Evolutionary conservation across 2,113 vertebrate genomes (phyloP).

Genomic region (Anolis carolinensis): DNA sequence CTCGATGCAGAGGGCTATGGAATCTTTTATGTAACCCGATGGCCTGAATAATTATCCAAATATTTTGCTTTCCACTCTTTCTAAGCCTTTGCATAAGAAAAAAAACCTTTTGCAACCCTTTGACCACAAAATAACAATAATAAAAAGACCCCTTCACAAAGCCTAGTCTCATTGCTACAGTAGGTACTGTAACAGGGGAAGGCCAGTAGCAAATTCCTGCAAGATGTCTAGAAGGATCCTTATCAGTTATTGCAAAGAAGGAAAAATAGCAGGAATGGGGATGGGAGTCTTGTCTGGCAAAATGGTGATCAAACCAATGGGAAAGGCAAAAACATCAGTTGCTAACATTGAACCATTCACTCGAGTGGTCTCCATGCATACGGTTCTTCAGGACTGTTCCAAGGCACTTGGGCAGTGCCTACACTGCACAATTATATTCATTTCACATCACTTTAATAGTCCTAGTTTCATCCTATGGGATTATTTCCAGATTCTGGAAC

Average conservation of each 20-base stretch:
- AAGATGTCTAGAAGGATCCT: neutral
- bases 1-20: conserved; percentile 90
- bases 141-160: conserved; percentile 68
- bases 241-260: conserved; percentile 5
- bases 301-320: neutral
- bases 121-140: conserved; percentile 78
- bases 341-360: neutral
- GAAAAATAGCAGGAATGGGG: neutral
- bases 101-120: conserved; percentile 74
- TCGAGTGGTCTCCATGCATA: neutral
- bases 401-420: neutral
- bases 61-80: conserved; percentile 97
- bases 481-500: too few species aligned
- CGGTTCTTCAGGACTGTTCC: neutral
- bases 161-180: neutral
- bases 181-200: neutral
- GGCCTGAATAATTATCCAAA: conserved; percentile 94
- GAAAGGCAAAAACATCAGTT: neutral
- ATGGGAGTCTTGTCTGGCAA: neutral
- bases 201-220: neutral
- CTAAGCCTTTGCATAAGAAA: conserved; percentile 82
- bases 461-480: too few species aligned
- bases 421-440: too few species aligned
- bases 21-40: conserved; percentile 96
- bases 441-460: too few species aligned